Base-by-base conservation (phyloP, 2,113 vertebrate genomes). In the Calyptomena viridis region DNA sequence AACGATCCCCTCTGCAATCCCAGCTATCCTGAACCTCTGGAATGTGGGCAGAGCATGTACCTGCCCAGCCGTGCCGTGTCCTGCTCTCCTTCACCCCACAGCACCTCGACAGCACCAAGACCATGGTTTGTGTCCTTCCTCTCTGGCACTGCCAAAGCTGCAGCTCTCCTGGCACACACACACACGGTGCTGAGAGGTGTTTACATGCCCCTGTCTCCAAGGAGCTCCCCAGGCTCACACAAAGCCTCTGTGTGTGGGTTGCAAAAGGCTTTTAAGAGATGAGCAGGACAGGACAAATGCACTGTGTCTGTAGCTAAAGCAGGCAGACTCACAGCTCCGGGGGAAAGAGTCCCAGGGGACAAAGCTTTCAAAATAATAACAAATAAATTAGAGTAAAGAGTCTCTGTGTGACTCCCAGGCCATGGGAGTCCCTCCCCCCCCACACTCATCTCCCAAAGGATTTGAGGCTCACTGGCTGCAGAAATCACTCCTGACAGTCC, bases 221-320 rank as follows among this genome's bases (percentile, higher is more conserved):
- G 93, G 84, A 96, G 94, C 94, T 79, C 21, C 73, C 52, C 84
- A 52, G 62, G 77, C 90, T 89, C 81, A 19, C 78, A 52, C 49
- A 87, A 94, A 95, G 60, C 77, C 64, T 94, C n/a, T 46, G 0
- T 14, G 16, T 23, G 24, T 68, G 44, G 37, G 47, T 16, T 59
- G 56, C 52, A 92, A 87, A 90, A 84, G 40, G 56, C 74, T 69
- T 78, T 58, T 52, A 50, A 89, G 66, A 78, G 49, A 47, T 39
- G 56, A 91, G 78, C 15, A 75, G 56, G 56, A 59, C 56, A 42
- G 44, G 49, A 84, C 23, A 60, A 89, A 72, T 5, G 31, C 44
- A 16, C 17, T 27, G 35, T 31, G 28, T 28, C 37, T 24, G 5
- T n/a, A 33, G 42, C 69, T 63, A 55, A 59, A 89, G 72, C 72